A percentile compares a stretch with the other conserved stretches of the same genome.
Evolutionary conservation across 2,113 vertebrate genomes (phyloP).

Genomic region (Pterocles orientalis): DNA sequence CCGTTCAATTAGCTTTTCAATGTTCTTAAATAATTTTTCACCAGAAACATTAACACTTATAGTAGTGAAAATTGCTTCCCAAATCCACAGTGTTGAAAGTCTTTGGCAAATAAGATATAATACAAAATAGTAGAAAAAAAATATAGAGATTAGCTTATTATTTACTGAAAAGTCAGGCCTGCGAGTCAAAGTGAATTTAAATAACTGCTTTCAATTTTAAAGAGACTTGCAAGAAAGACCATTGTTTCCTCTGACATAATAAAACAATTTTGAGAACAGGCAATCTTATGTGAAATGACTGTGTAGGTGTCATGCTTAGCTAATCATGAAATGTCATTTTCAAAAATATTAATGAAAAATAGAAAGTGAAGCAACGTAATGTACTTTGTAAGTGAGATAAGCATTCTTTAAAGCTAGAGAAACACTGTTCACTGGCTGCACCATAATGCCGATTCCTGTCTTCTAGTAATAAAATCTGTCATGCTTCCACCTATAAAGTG

Average conservation of each 20-base stretch:
- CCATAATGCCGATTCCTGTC: neutral
- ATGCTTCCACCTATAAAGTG: neutral
- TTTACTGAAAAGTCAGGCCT: neutral
- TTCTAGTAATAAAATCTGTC: constrained; percentile 39
- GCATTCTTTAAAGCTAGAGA: constrained; percentile 25
- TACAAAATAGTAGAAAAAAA: neutral
- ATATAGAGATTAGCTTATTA: neutral
- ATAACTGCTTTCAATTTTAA: constrained; percentile 38
- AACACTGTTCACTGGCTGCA: neutral
- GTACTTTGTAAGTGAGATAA: constrained; percentile 54
- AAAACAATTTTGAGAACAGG: constrained; percentile 51
- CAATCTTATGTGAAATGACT: constrained; percentile 58
- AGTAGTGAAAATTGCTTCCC: neutral
- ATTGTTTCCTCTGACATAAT: constrained; percentile 45
- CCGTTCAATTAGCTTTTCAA: constrained; percentile 8
- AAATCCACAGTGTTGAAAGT: neutral
- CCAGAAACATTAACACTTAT: neutral
- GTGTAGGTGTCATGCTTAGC: constrained; percentile 45
- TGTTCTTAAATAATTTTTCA: constrained; percentile 10
- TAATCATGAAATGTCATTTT: constrained; percentile 69
- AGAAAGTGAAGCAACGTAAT: constrained; percentile 17
- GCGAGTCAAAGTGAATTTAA: constrained; percentile 50
- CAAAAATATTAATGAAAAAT: constrained; percentile 38
- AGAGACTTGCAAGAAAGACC: neutral
- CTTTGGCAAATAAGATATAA: constrained; percentile 33